Conservation (phyloP, 1,140 invertebrate genomes). For the Bombus pascuorum region DNA sequence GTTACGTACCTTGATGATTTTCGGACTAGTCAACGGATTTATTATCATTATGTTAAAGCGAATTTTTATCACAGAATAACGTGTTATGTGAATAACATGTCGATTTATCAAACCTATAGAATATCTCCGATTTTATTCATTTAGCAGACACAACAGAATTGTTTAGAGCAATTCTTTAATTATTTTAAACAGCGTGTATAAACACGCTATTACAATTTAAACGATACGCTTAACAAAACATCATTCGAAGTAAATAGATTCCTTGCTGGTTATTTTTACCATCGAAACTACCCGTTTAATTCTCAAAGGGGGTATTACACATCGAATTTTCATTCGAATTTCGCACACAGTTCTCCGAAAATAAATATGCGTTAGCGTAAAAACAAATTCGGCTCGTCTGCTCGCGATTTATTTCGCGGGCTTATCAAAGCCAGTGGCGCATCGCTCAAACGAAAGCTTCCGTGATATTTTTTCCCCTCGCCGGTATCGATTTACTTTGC, state of each 20-base stretch:
- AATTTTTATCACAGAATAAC: too few species aligned
- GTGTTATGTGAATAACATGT: neutral
- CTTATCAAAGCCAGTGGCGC: neutral
- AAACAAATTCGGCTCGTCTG: slow-evolving; percentile 16
- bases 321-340: neutral
- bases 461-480: neutral
- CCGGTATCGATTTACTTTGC: slow-evolving; percentile 4
- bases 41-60: too few species aligned
- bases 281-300: neutral
- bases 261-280: neutral
- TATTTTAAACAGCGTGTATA: too few species aligned
- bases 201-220: too few species aligned
- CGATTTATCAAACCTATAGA: neutral
- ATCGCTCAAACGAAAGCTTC: neutral
- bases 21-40: neutral
- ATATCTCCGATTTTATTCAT: neutral
- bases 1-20: neutral
- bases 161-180: neutral
- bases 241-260: neutral
- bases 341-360: neutral
- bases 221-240: neutral
- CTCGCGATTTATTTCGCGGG: slow-evolving; percentile 7
- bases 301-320: neutral
- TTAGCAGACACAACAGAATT: neutral
- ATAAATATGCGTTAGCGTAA: slow-evolving; percentile 19